Evolutionary conservation across 2,113 vertebrate species (phyloP).

Genomic region (Gallinago undulata): DNA sequence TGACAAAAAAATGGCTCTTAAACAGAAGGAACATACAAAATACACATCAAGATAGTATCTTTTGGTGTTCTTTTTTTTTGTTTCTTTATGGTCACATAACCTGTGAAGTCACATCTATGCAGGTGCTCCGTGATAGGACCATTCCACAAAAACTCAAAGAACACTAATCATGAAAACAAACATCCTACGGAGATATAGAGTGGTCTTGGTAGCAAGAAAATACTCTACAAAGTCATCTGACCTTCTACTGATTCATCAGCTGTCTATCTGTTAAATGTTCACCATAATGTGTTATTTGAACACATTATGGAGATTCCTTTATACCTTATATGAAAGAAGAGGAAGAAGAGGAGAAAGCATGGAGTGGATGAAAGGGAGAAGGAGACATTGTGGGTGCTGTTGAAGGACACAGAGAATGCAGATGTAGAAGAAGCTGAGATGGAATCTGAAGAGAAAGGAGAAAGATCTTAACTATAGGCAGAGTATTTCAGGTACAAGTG

Average conservation of each 20-base stretch:
- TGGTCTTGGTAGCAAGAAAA: not conserved
- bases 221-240: not conserved
- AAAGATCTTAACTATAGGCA: not conserved
- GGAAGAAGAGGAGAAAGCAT: not conserved
- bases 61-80: not conserved
- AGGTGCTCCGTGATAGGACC: fast-evolving
- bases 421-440: not conserved
- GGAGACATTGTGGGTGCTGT: not conserved
- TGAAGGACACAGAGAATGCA: not conserved
- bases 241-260: not conserved
- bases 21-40: not conserved
- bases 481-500: not conserved
- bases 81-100: not conserved
- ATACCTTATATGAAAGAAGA: not conserved
- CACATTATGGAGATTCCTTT: not conserved
- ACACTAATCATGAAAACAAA: not conserved
- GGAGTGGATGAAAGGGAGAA: not conserved
- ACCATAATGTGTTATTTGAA: not conserved
- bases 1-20: not conserved
- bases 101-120: not conserved
- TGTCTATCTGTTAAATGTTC: not conserved
- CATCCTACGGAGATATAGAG: not conserved
- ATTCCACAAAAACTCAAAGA: not conserved
- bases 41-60: fast-evolving
- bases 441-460: not conserved